Evolutionary conservation across 2,113 vertebrate species (phyloP), one percentile per base, ranked within the genome.

Genomic region (Taxidea taxus): DNA sequence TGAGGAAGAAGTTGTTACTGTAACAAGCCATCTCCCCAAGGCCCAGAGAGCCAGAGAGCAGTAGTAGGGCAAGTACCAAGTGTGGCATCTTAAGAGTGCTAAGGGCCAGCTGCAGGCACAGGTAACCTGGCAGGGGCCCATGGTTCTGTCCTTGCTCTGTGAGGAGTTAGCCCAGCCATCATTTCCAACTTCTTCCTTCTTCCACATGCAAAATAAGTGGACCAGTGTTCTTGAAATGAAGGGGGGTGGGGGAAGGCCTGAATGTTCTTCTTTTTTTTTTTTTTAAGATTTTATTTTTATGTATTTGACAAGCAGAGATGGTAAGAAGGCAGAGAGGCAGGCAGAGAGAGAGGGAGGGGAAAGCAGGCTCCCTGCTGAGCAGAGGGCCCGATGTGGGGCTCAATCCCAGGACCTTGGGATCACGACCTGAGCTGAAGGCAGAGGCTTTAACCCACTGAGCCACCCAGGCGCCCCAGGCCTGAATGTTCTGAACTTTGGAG

Each of bases 61-160:
- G 77, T 47, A 37, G 12, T 3, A 34, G 54, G 10, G 23, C 39
- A 42, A 7, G 4, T 3, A 3, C 6, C 23, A 2, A 2, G 31
- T 5, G 44, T 60, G 56, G 31, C 31, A 0, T 29, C 7, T 34
- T 0, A 54, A 12, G 84, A 34, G 47, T 4, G 15, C 34, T 0
- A 39, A 42, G 70, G 34, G 49, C 11, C 72, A 60, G 90, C 72
- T 13, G 0, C 21, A 23, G 66, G 60, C 2, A 1, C 2, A 34
- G n/a, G 7, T 8, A 4, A 11, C 42, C 18, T n/a, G 64, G 74
- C 66, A 39, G 62, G 27, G 4, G 23, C 54, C n/a, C 2, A 0
- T 0, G 39, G 14, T 49, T 70, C 51, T 58, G 11, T 12, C 4
- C 29, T 25, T 4, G 39, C 9, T 42, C 51, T 51, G 42, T 2